Evolutionary conservation across 2,797 vertebrate genomes (phyloP), one percentile per base, ranked within the genome.

Genomic region (Gobio occitaniae): DNA sequence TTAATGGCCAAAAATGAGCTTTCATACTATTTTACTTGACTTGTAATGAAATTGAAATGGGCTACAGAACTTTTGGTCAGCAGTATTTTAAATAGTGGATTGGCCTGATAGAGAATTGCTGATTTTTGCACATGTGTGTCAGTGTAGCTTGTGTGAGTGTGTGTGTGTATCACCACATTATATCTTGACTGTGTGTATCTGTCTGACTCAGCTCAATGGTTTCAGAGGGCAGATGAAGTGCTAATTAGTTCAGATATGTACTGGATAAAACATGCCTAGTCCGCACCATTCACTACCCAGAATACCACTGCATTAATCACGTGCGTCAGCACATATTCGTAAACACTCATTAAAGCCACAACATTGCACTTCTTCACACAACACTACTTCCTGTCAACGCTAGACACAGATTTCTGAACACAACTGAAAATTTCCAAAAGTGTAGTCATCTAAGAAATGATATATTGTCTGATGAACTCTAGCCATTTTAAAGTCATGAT

Each of bases 271-370:
- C 78, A 77, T 84, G 78, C 79, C 63, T 84, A 72, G 82, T 84
- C 63, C 13, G 63, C 78, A 82, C 71, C 85, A 74, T 83, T 61
- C 77, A 61, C 71, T 44, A n/a, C 70, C 82, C 71, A 81, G 78
- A 87, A 84, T 77, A 77, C 71, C 78, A 84, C 82, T 15, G 63
- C 82, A 87, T 86, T 86, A 89, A 82, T 87, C 84, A 86, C 32
- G 16, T 85, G 68, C 0, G 11, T 80, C 44, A 80, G 84, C 84
- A 85, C 11, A 79, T 85, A 79, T 85, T 80, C 77, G 71, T 85
- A 72, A 80, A 72, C 56, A 80, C 77, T 80, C 68, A 72, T 84
- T 84, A 84, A 84, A 84, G 47, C 56, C 32, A 79, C 76, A 70
- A 71, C 76, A 84, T 47, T 84, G n/a, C 48, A 75, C 38, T 56